Conservation (phyloP, 2,113 vertebrate genomes). For the Sitta europaea region DNA sequence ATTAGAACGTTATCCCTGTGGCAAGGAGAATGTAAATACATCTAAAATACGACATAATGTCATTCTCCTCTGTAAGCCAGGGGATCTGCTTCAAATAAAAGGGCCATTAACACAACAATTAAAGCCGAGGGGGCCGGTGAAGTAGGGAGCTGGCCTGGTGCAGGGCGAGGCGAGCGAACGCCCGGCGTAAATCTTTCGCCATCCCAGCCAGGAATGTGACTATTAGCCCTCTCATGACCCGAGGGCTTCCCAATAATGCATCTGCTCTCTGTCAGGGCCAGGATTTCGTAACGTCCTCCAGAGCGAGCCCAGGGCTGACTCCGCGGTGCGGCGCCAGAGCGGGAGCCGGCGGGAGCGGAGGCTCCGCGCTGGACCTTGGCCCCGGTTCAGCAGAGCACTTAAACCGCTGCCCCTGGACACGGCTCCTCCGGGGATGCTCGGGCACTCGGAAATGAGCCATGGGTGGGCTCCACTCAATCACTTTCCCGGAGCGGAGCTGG, state of each 20-base stretch:
- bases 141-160: conserved; percentile 69
- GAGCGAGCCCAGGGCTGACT: conserved; percentile 5
- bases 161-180: conserved; percentile 63
- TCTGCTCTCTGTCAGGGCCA: conserved; percentile 73
- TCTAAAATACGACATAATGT: conserved; percentile 80
- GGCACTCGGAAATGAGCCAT: background rate
- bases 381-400: conserved; percentile 16
- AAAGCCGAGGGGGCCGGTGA: conserved; percentile 72
- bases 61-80: conserved; percentile 74
- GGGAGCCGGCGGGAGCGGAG: background rate
- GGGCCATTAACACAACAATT: conserved; percentile 78
- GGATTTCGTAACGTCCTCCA: conserved; percentile 60
- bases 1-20: conserved; percentile 78
- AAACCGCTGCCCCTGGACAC: background rate
- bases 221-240: conserved; percentile 73
- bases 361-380: conserved; percentile 20
- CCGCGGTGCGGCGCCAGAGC: conserved; percentile 29
- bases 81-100: conserved; percentile 80
- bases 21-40: conserved; percentile 79
- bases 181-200: conserved; percentile 71
- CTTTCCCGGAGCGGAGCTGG: background rate
- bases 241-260: conserved; percentile 72
- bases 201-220: conserved; percentile 75
- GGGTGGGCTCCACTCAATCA: background rate
- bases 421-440: background rate